phyloP scores from a whole-genome alignment of 2,113 vertebrate species.

The Melanotaenia duboulayi region DNA sequence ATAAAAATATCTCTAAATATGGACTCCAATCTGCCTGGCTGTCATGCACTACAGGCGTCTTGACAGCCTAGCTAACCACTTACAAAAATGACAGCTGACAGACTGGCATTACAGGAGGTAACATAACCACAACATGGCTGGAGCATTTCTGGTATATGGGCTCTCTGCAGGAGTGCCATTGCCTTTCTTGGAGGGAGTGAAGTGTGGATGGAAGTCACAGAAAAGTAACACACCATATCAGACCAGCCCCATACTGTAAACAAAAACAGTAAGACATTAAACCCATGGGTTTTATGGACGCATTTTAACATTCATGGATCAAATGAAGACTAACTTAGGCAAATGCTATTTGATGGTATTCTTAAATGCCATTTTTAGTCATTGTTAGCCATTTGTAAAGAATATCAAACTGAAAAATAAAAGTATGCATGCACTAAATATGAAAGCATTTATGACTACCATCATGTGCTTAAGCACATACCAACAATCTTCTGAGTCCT shows the following conservation, averaged over 20 bases:
- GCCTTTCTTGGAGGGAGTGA: slow-evolving; percentile 20
- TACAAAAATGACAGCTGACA: slow-evolving; percentile 70
- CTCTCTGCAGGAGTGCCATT: slow-evolving; percentile 19
- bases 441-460: background rate
- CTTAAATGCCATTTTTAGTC: background rate
- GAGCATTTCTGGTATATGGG: slow-evolving; percentile 18
- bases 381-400: background rate
- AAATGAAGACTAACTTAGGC: slow-evolving; percentile 4
- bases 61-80: slow-evolving; percentile 71
- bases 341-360: background rate
- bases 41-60: slow-evolving; percentile 56
- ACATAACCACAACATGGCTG: slow-evolving; percentile 41
- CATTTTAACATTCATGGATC: slow-evolving; percentile 1
- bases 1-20: slow-evolving; percentile 64
- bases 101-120: slow-evolving; percentile 49
- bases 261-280: slow-evolving; percentile 5
- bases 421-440: background rate
- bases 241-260: background rate
- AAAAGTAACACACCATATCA: slow-evolving; percentile 6
- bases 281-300: background rate
- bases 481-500: background rate
- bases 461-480: background rate
- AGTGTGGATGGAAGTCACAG: slow-evolving; percentile 8
- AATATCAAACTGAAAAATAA: background rate
- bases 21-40: slow-evolving; percentile 74